A percentile compares a stretch with the other conserved stretches of the same genome.
phyloP scores from a whole-genome alignment of 35 echinoderm and acorn worm genomes.

The Heliocidaris erythrogramma region DNA sequence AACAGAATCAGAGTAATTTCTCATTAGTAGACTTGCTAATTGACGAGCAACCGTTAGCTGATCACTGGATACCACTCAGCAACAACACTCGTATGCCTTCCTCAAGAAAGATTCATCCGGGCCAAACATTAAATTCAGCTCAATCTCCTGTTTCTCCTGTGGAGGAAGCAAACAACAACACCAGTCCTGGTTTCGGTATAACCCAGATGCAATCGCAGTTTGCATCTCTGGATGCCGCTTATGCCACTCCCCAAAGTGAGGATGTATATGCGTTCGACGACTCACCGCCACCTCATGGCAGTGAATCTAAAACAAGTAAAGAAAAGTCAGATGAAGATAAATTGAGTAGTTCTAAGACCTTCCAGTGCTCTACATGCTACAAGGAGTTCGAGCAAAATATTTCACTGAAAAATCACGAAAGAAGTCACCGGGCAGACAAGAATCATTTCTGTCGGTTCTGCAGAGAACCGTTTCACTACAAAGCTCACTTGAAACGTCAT shows the following conservation, averaged over 20 bases:
- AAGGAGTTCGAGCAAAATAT: slow-evolving; percentile 76
- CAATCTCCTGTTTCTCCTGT: background rate
- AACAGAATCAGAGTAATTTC: background rate
- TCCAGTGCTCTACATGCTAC: slow-evolving; percentile 58
- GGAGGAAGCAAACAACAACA: background rate
- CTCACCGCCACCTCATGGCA: background rate
- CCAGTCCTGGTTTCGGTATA: background rate
- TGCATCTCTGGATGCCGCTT: background rate
- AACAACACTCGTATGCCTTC: background rate
- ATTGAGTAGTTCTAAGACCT: too few species aligned
- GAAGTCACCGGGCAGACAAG: slow-evolving; percentile 60
- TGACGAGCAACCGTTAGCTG: background rate
- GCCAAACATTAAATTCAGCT: background rate
- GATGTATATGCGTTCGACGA: background rate
- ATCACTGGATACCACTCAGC: background rate
- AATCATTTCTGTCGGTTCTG: slow-evolving; percentile 71
- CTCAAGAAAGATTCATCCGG: background rate
- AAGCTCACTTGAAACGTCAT: slow-evolving; percentile 80
- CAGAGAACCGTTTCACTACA: slow-evolving; percentile 69
- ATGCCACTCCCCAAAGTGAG: background rate
- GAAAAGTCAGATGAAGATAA: background rate
- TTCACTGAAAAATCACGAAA: slow-evolving; percentile 79
- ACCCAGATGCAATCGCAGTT: background rate
- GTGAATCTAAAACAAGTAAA: background rate
- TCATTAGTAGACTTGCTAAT: background rate